Percentiles rank a stretch among this genome's conserved stretches.
phyloP scores from a whole-genome alignment of 2,797 vertebrate species.

The Microctenopoma lineatum region DNA sequence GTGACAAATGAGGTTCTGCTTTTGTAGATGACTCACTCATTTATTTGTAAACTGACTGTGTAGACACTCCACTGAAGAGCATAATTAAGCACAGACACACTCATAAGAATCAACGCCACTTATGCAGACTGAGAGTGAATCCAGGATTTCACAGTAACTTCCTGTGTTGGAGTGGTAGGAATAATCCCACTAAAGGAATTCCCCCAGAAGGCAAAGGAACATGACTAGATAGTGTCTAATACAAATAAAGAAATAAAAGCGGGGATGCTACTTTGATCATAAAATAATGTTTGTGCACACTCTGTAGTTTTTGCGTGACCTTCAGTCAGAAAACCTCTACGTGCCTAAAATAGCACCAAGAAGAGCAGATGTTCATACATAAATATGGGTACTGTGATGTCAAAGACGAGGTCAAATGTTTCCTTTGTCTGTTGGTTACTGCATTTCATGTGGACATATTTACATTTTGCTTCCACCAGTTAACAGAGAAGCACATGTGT shows the following conservation, averaged over 20 bases:
- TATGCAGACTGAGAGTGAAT: constrained; percentile 14
- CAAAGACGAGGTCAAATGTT: constrained; percentile 57
- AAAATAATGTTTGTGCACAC: constrained; percentile 29
- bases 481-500: background rate
- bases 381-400: constrained; percentile 71
- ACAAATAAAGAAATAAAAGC: constrained; percentile 20
- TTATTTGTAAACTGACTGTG: constrained; percentile 8
- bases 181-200: constrained; percentile 11
- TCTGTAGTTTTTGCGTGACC: constrained; percentile 49
- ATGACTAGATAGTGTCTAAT: constrained; percentile 7
- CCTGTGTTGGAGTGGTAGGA: background rate
- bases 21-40: constrained; percentile 11
- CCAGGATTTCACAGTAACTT: constrained; percentile 48
- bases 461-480: background rate
- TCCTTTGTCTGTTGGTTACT: constrained; percentile 33
- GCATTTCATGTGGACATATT: background rate
- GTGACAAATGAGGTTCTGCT: constrained; percentile 14
- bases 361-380: constrained; percentile 79
- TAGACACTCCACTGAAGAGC: constrained; percentile 5
- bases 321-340: constrained; percentile 57
- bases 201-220: constrained; percentile 18
- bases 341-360: constrained; percentile 63
- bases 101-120: constrained; percentile 3
- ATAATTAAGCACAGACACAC: constrained; percentile 16
- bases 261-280: constrained; percentile 43